phyloP scores from a whole-genome alignment of 92 coral and sea anemone genomes.

The Palythoa caribaeorum region DNA sequence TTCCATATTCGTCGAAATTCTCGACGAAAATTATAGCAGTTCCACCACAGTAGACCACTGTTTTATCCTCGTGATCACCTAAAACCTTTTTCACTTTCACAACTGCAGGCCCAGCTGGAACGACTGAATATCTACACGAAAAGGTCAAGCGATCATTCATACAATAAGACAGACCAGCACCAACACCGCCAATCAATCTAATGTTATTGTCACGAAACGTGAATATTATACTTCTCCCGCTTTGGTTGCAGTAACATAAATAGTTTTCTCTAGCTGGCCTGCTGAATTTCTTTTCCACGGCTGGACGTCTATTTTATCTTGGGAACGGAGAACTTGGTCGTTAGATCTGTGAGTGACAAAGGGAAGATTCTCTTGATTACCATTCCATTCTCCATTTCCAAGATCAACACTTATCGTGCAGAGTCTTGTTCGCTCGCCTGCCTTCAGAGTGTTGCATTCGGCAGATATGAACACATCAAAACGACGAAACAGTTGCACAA shows the following conservation, averaged over 20 bases:
- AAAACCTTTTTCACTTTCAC: background rate
- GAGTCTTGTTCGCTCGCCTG: background rate
- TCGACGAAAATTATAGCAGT: background rate
- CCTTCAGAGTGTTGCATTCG: background rate
- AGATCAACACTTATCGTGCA: background rate
- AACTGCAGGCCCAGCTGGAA: conserved; percentile 1
- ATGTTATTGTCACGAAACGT: background rate
- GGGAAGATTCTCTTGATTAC: conserved; percentile 17
- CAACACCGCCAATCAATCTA: background rate
- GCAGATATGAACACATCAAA: conserved; percentile 3
- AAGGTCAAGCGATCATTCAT: background rate
- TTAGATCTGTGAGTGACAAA: background rate
- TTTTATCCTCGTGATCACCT: background rate
- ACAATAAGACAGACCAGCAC: background rate
- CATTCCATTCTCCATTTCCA: background rate
- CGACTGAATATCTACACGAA: background rate
- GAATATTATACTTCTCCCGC: background rate
- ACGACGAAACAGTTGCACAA: conserved; percentile 10
- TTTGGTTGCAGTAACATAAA: conserved; percentile 18
- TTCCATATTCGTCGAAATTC: background rate
- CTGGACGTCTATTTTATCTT: background rate
- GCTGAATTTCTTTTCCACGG: background rate
- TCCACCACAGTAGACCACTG: background rate
- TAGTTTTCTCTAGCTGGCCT: background rate
- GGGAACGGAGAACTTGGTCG: background rate